Evolutionary conservation across 2,113 vertebrate species (phyloP).

Genomic region (Prionailurus bengalensis): DNA sequence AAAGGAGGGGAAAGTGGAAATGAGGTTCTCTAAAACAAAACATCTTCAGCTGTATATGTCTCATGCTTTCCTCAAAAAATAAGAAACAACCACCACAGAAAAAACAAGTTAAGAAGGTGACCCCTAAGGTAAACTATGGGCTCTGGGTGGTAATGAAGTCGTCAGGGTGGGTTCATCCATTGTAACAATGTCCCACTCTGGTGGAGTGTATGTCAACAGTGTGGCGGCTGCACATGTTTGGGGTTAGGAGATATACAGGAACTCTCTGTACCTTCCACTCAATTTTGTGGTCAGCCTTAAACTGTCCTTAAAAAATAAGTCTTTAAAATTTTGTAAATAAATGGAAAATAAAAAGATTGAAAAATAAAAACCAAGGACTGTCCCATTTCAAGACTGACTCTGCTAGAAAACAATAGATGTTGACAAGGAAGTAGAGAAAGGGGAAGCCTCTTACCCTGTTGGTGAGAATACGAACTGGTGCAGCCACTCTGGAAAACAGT

Average conservation of each 20-base stretch:
- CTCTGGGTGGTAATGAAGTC: neutral
- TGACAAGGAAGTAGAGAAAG: no score
- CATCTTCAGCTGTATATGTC: neutral
- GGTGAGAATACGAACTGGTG: no score
- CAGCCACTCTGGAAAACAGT: no score
- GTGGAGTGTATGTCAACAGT: neutral
- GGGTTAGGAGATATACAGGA: neutral
- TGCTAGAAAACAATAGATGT: neutral
- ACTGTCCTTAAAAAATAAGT: neutral
- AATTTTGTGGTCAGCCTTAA: neutral
- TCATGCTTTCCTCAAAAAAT: neutral
- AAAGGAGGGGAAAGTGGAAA: neutral
- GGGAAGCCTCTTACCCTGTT: no score
- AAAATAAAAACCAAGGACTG: neutral
- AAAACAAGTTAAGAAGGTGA: neutral
- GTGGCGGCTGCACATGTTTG: no score
- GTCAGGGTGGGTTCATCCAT: neutral
- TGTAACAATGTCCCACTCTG: neutral
- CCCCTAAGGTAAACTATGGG: neutral
- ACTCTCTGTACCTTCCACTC: neutral
- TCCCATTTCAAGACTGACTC: neutral
- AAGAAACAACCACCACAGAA: neutral
- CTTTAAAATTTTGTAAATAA: neutral
- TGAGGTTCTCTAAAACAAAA: neutral
- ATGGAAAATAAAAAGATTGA: neutral